phyloP scores from a whole-genome alignment of 2,113 vertebrate genomes.

The Bujurquina vittata region DNA sequence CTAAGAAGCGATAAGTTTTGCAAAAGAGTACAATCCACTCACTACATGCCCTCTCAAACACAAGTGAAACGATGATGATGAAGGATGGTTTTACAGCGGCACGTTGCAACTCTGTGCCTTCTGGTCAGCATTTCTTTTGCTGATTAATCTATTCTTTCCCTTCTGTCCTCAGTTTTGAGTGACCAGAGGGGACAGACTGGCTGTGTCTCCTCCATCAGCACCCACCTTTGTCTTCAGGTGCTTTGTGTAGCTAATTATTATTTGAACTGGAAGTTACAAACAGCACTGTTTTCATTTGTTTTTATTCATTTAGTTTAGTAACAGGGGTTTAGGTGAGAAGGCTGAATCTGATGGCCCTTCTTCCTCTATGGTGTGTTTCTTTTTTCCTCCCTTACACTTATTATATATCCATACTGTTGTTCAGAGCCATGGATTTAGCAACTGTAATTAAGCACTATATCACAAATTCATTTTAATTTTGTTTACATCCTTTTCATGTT shows the following conservation, averaged over 20 bases:
- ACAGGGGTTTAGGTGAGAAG: neutral
- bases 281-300: neutral
- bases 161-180: neutral
- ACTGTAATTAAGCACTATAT: too few relatives aligned
- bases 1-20: neutral
- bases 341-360: neutral
- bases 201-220: neutral
- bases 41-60: neutral
- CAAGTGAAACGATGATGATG: too few relatives aligned
- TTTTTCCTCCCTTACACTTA: neutral
- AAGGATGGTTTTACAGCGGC: neutral
- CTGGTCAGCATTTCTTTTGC: neutral
- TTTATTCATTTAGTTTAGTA: neutral
- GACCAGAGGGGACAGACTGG: neutral
- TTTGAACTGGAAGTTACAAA: neutral
- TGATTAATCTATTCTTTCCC: neutral
- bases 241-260: neutral
- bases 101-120: neutral
- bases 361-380: neutral
- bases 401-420: neutral
- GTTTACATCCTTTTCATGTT: too few relatives aligned
- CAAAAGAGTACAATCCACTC: neutral
- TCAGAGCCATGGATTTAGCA: too few relatives aligned
- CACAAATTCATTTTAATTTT: too few relatives aligned
- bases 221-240: neutral